Conservation (phyloP, 2,113 vertebrate species). For the Mastomys coucha region DNA sequence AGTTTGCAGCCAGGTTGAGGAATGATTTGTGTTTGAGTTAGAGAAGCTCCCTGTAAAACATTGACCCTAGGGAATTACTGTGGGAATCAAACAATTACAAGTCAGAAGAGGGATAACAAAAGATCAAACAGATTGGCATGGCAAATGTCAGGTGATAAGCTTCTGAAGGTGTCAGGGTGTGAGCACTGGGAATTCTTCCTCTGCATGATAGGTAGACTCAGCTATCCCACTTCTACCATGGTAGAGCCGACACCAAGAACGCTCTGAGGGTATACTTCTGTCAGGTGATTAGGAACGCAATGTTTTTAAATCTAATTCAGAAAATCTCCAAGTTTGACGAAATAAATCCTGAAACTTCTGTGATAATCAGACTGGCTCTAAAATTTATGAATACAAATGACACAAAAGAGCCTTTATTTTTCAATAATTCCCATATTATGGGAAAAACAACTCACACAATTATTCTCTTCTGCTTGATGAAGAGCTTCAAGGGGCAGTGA, state of each 20-base stretch:
- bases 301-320: background rate
- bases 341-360: background rate
- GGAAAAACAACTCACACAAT: background rate
- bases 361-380: background rate
- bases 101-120: background rate
- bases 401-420: background rate
- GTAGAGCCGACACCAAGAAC: background rate
- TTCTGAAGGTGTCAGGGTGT: background rate
- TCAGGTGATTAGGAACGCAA: background rate
- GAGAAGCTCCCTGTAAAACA: background rate
- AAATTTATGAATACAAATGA: background rate
- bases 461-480: background rate
- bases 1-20: background rate
- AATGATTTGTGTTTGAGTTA: background rate
- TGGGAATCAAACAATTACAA: slow-evolving; percentile 14
- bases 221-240: background rate
- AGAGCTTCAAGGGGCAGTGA: background rate
- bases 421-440: background rate
- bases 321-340: background rate
- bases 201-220: background rate
- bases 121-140: background rate
- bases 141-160: background rate
- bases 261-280: background rate
- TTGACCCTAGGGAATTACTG: background rate
- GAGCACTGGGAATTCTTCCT: background rate